A percentile compares a stretch with the other conserved stretches of the same genome.
These are phyloP conservation scores for Piprites chloris DNA, from an alignment of 2,113 vertebrate species.

Conservation along the genomic window DNA sequence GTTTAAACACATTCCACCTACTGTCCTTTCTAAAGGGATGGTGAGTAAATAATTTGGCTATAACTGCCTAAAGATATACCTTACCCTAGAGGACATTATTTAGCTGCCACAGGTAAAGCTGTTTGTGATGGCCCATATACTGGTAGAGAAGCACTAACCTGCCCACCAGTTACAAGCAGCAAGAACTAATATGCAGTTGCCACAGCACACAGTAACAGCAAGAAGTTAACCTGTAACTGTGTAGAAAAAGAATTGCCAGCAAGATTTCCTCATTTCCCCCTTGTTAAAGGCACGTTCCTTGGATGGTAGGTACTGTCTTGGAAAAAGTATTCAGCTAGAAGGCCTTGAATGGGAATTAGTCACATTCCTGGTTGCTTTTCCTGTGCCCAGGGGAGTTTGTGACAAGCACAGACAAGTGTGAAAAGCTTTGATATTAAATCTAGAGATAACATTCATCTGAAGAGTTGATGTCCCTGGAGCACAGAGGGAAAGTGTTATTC, in stretches of 20 bases:
- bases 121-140: neutral
- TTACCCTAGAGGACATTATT: neutral
- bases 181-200: neutral
- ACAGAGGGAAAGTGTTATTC: neutral
- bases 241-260: neutral
- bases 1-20: neutral
- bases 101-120: neutral
- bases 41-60: neutral
- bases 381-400: neutral
- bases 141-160: neutral
- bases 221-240: neutral
- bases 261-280: neutral
- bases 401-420: constrained; percentile 32
- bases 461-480: neutral
- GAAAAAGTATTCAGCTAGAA: neutral
- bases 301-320: neutral
- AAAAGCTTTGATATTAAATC: constrained; percentile 50
- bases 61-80: neutral
- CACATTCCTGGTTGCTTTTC: neutral
- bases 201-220: neutral
- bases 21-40: neutral
- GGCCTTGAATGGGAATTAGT: neutral
- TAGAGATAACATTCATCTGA: neutral
- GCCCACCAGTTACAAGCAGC: neutral
- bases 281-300: neutral